phyloP scores from a whole-genome alignment of 2,113 vertebrate genomes.

The Pelvicachromis taeniatus region DNA sequence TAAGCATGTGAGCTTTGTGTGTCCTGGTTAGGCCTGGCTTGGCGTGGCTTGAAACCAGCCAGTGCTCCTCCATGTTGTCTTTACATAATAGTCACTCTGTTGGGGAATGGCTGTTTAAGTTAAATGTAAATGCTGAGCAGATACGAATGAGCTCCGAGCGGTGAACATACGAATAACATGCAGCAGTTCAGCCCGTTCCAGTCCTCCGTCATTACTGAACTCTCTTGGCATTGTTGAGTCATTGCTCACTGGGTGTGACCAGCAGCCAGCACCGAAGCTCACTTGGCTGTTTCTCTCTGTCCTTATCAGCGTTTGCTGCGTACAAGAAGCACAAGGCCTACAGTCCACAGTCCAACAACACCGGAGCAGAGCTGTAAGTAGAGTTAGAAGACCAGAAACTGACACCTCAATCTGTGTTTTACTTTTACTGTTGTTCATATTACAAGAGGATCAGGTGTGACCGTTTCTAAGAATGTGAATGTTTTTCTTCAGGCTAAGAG shows the following conservation, averaged over 20 bases:
- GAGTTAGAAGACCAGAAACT: background rate
- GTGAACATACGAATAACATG: background rate
- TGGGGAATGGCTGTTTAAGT: background rate
- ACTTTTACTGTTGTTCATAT: background rate
- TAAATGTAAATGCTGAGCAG: background rate
- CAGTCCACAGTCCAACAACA: conserved; percentile 10
- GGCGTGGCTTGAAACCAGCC: background rate
- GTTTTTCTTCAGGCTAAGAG: background rate
- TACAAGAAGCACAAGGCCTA: conserved; percentile 1
- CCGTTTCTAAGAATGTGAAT: background rate
- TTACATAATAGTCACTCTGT: background rate
- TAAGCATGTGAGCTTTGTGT: background rate
- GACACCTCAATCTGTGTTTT: background rate
- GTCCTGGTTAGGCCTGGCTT: rapidly evolving
- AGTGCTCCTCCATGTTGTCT: background rate
- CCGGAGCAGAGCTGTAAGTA: conserved; percentile 21
- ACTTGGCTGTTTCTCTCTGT: conserved; percentile 45
- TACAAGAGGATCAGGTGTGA: background rate
- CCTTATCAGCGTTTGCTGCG: conserved; percentile 45
- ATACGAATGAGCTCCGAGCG: background rate
- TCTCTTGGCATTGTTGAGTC: conserved; percentile 34
- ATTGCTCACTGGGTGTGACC: conserved; percentile 58
- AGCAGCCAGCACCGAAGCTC: conserved; percentile 17
- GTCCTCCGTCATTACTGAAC: background rate
- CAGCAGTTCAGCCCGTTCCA: background rate